Percentiles rank a stretch among this genome's conserved stretches.
Conservation (phyloP, 2,113 vertebrate species). For the Ahaetulla prasina region DNA sequence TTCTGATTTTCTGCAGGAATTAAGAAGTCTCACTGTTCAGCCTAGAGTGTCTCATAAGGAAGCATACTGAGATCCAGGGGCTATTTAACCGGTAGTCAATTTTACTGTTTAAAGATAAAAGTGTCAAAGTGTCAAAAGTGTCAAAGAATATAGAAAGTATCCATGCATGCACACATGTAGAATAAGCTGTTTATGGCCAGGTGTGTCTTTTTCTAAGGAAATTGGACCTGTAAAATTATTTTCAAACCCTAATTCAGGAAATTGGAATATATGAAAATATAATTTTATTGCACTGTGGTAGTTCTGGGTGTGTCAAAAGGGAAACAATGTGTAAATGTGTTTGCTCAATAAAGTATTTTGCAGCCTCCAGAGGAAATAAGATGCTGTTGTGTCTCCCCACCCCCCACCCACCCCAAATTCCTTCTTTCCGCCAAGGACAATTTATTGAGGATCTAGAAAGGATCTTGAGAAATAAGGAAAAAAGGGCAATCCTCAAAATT, state of each 20-base stretch:
- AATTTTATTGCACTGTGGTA: neutral
- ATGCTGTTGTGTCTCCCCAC: neutral
- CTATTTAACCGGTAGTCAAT: neutral
- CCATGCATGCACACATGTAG: neutral
- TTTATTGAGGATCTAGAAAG: constrained; percentile 1
- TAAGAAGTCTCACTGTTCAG: neutral
- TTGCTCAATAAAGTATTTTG: neutral
- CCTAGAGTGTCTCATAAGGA: neutral
- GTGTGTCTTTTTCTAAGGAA: neutral
- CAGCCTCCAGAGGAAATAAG: neutral
- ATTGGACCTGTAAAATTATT: neutral
- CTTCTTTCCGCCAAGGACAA: neutral
- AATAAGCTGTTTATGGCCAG: neutral
- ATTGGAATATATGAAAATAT: neutral
- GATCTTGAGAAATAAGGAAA: neutral
- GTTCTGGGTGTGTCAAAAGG: neutral
- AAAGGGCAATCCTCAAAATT: constrained; percentile 5
- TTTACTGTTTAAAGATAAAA: neutral
- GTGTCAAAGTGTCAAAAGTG: neutral
- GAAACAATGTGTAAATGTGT: neutral
- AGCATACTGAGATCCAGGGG: neutral
- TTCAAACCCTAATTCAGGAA: neutral
- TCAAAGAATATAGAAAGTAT: neutral
- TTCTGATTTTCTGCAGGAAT: neutral
- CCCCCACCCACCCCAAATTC: neutral